Percentiles rank a stretch among this genome's conserved stretches.
These are phyloP conservation scores for Sarcophaga caerulescens DNA, from an alignment of 2,888 invertebrate species.

Conservation along the genomic window DNA sequence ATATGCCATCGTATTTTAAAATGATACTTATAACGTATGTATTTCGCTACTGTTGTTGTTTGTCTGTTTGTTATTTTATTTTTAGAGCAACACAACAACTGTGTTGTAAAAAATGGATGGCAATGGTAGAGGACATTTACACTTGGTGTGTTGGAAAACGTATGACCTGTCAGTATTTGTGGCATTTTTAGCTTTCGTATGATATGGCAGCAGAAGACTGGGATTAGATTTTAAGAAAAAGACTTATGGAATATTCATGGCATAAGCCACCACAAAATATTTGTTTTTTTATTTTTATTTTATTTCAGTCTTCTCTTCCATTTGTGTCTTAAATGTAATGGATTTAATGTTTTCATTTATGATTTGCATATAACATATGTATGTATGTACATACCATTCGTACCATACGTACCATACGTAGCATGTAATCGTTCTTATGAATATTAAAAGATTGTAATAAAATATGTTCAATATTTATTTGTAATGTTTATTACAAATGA, in stretches of 20 bases:
- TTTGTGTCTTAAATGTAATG: background rate
- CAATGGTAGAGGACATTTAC: background rate
- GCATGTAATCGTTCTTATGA: background rate
- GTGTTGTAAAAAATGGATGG: background rate
- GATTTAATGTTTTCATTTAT: background rate
- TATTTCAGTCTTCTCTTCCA: background rate
- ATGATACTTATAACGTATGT: background rate
- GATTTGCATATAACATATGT: background rate
- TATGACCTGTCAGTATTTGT: slow-evolving; percentile 17
- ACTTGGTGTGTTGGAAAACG: background rate
- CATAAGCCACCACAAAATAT: background rate
- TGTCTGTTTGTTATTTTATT: too few relatives aligned
- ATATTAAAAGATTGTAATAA: background rate
- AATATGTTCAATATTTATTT: too few relatives aligned
- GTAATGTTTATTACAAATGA: too few relatives aligned
- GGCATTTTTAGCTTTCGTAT: slow-evolving; percentile 19
- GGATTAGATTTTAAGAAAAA: slow-evolving; percentile 25
- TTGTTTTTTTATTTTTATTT: background rate
- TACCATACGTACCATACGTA: background rate
- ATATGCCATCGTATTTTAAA: background rate
- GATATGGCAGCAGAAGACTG: slow-evolving; percentile 29
- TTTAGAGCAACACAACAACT: too few relatives aligned
- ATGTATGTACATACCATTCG: too few relatives aligned
- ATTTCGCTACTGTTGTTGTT: background rate
- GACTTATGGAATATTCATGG: background rate